A percentile compares a stretch with the other conserved stretches of the same genome.
Evolutionary conservation across 2,797 vertebrate species (phyloP).

Genomic region (Sebastes dallii): DNA sequence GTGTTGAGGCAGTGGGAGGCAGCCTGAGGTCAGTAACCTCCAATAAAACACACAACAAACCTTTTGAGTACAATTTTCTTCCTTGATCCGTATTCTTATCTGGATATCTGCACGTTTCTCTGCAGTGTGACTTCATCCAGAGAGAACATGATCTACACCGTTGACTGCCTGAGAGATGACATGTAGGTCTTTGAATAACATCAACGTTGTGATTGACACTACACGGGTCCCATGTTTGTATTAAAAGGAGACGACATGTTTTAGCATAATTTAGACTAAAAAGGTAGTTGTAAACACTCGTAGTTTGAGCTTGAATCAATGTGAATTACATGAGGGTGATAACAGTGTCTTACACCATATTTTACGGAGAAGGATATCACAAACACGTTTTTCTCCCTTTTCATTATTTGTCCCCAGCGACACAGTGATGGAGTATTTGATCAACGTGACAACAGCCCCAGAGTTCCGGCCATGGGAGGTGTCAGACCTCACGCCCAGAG

Average conservation of each 20-base stretch:
- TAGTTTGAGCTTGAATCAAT: background rate
- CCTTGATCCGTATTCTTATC: background rate
- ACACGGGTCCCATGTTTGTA: background rate
- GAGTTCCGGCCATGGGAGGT: constrained; percentile 97
- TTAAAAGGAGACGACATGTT: background rate
- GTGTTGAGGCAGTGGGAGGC: constrained; percentile 94
- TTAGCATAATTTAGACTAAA: background rate
- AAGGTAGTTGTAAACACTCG: background rate
- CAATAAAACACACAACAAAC: background rate
- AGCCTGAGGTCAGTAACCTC: constrained; percentile 87
- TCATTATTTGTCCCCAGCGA: constrained; percentile 80
- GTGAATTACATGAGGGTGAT: background rate
- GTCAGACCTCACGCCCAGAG: constrained; percentile 80
- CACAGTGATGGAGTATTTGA: constrained; percentile 97
- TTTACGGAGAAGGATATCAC: background rate
- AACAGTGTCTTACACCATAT: background rate
- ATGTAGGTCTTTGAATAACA: constrained; percentile 83
- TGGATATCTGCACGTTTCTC: constrained; percentile 38
- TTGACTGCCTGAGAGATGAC: constrained; percentile 92
- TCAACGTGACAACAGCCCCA: constrained; percentile 95
- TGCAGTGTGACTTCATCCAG: constrained; percentile 90
- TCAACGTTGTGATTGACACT: background rate
- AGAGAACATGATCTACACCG: constrained; percentile 90
- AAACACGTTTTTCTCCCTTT: background rate
- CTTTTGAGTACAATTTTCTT: background rate